These are phyloP conservation scores for Oenanthe melanoleuca DNA, from an alignment of 2,113 vertebrate species.

Conservation along the genomic window DNA sequence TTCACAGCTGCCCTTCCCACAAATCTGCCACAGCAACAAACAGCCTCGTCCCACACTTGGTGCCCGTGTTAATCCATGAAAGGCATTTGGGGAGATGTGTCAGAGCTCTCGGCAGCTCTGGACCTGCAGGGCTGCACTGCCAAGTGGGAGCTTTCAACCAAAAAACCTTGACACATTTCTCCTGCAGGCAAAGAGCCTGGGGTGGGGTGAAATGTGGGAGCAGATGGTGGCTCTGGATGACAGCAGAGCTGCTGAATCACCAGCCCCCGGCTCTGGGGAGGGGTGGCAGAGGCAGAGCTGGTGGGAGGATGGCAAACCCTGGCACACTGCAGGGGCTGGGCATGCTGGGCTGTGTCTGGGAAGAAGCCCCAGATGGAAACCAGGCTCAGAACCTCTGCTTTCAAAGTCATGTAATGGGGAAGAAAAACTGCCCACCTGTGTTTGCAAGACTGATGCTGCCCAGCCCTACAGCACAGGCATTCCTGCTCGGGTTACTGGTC, in stretches of 20 bases:
- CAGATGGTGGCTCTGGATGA: neutral
- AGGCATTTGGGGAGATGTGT: neutral
- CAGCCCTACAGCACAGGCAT: neutral
- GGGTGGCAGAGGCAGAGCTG: neutral
- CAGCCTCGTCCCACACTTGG: neutral
- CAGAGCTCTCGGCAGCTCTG: neutral
- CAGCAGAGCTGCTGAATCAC: neutral
- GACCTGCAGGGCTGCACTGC: neutral
- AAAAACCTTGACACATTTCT: rapidly evolving
- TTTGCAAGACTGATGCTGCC: neutral
- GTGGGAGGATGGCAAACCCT: neutral
- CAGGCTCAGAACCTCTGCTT: neutral
- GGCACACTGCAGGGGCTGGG: neutral
- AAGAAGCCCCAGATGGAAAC: neutral
- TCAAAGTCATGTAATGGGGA: rapidly evolving
- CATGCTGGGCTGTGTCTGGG: neutral
- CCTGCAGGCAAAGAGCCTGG: neutral
- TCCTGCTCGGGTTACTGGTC: neutral
- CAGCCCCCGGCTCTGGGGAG: neutral
- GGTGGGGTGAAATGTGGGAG: neutral
- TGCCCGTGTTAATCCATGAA: rapidly evolving
- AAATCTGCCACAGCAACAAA: neutral
- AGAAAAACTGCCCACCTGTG: rapidly evolving
- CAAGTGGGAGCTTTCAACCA: neutral
- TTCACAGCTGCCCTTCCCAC: neutral